These are phyloP conservation scores for Microctonus hyperodae DNA, from an alignment of 2,888 invertebrate species.

Conservation along the genomic window DNA sequence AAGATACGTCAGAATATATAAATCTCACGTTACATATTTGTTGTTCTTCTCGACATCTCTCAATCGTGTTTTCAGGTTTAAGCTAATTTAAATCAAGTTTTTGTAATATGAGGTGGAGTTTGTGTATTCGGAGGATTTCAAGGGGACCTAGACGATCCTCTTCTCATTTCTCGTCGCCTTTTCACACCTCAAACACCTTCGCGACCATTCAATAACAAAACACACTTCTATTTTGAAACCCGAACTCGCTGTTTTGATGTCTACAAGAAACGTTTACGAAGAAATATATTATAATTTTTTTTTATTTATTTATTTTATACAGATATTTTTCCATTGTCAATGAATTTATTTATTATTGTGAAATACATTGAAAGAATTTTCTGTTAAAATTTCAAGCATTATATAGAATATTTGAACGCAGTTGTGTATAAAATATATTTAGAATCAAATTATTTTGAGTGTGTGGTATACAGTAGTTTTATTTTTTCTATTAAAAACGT, in stretches of 20 bases:
- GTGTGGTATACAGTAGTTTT: not conserved
- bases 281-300: not conserved
- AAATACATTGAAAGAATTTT: not conserved
- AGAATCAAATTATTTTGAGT: too few species aligned
- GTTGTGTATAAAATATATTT: not conserved
- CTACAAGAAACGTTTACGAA: not conserved
- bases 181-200: conserved; percentile 42
- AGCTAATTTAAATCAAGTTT: conserved; percentile 59
- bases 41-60: not conserved
- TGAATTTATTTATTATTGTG: not conserved
- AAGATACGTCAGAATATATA: not conserved
- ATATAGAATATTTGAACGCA: too few species aligned
- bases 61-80: conserved; percentile 28
- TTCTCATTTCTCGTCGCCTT: conserved; percentile 48
- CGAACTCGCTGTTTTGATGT: conserved; percentile 6
- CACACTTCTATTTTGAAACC: conserved; percentile 15
- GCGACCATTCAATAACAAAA: conserved; percentile 18
- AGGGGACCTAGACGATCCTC: not conserved
- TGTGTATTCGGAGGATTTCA: not conserved
- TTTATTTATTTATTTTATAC: not conserved
- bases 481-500: too few species aligned
- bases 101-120: conserved; percentile 55
- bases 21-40: not conserved
- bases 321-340: not conserved
- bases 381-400: not conserved